Percentiles rank a stretch among this genome's conserved stretches.
phyloP scores from a whole-genome alignment of 2,113 vertebrate genomes.

The Plecotus auritus region DNA sequence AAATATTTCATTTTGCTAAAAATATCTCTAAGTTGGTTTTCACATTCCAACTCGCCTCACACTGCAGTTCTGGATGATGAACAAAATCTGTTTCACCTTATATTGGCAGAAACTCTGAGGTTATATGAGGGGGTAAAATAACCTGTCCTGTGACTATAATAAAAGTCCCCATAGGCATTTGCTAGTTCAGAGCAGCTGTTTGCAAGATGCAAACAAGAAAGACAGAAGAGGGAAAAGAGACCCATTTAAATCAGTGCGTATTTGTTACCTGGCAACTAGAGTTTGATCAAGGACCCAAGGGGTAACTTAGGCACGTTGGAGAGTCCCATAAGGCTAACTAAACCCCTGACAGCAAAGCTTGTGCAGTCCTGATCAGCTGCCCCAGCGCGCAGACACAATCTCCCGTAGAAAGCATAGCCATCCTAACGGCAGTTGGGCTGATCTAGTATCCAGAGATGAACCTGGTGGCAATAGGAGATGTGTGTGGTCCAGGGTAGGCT shows the following conservation, averaged over 20 bases:
- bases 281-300: slow-evolving; percentile 1
- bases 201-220: slow-evolving; percentile 28
- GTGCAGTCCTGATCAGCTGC: not conserved
- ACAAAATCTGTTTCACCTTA: not conserved
- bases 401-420: not conserved
- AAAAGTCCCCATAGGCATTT: not conserved
- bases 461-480: no score
- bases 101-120: not conserved
- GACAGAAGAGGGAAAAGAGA: not conserved
- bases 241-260: not conserved
- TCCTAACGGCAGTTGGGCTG: not conserved
- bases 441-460: not conserved
- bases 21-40: slow-evolving; percentile 43
- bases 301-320: not conserved
- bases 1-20: slow-evolving; percentile 64
- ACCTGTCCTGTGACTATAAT: not conserved
- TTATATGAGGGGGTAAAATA: not conserved
- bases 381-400: not conserved
- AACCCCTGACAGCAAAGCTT: not conserved
- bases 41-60: slow-evolving; percentile 20
- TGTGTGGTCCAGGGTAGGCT: not conserved
- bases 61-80: not conserved
- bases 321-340: not conserved
- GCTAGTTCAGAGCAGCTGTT: not conserved
- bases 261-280: not conserved